Base-by-base conservation (phyloP, 2,113 vertebrate genomes). In the Lophura nycthemera region DNA sequence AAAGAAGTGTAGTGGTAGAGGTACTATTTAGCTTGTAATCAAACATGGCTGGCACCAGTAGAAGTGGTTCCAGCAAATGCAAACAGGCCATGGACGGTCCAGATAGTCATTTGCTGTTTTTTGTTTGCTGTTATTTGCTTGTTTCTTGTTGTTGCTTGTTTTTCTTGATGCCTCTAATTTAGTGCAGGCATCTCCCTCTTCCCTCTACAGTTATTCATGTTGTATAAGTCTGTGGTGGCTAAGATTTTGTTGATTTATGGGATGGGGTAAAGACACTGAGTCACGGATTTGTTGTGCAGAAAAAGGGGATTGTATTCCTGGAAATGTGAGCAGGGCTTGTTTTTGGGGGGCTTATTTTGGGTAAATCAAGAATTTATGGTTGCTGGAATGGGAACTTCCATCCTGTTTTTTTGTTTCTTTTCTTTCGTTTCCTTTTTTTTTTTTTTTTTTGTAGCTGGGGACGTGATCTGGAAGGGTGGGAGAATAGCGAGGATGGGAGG, bases 181-280 rank as follows among this genome's bases (percentile, higher is more conserved):
- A 15, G 36, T 52, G 42, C 59, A 38, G 5, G 50, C 66, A 50
- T 40, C 57, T 90, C 64, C 50, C 80, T 57, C 8, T 75, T 90
- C 64, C 50, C 80, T 57, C 8, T 75, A 63, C 34, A 48, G 38
- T 52, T 43, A 15, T 45, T n/a, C 57, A 4, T 11, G 20, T 16
- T 56, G 9, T 42, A 4, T 27, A 21, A 59, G 20, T 9, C 9
- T 60, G 87, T 32, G 64, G 3, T 0, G 45, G 8, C 3, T 54
- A 40, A 36, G 56, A 10, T 30, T 42, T 60, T 25, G 4, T 3
- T 18, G 21, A 16, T 67, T 59, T 15, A 3, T n/a, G 54, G 85
- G 48, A 67, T 0, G 0, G 63, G 32, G 63, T 84, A 32, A 81
- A 7, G 43, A 20, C 48, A 48, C 43, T 3, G n/a, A 25, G 1